Base-by-base conservation (phyloP, 2,113 vertebrate genomes). In the Pituophis catenifer region DNA sequence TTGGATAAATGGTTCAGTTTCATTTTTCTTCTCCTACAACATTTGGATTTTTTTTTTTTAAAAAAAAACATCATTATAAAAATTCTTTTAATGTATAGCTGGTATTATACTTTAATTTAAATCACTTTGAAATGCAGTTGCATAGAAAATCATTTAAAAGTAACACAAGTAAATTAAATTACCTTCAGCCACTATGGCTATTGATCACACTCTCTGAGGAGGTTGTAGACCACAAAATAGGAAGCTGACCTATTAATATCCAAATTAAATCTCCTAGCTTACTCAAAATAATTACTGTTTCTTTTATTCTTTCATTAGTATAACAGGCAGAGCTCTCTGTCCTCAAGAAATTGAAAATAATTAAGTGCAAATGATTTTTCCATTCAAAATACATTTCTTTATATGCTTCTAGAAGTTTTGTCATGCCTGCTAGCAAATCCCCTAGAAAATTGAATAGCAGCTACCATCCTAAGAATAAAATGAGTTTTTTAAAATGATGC, bases 401-500 rank as follows among this genome's bases (percentile, higher is more conserved):
- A 1, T 89, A 92, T 87, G 15, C 19, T 10, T 0, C 0, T 75
- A 21, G 53, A 94, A 50, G 93, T 92, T 91, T 26, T 38, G 81
- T 85, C 55, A 23, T 86, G 12, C 90, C n/a, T 81, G 88, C 88
- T 94, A 70, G 93, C 62, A 95, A 93, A 93, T 59, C 57, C 93
- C 90, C 89, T 89, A 29, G 89, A 93, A 92, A 65, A 15, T 57
- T 95, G 92, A 93, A 91, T 93, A 94, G 86, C 57, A 24, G 7
- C 26, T 19, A 57, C 88, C 94, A 81, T 55, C 33, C 5, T 90
- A 91, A 86, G 26, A 95, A 65, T 65, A 87, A 95, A 93, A 91
- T 93, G 90, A 89, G 3, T n/a, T 93, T 54, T 75, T 93, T 94
- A 90, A 94, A 92, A 96, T 92, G 57, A 52, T 48, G 5, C 53